These are phyloP conservation scores for Paramormyrops kingsleyae DNA, from an alignment of 2,113 vertebrate genomes.

Conservation along the genomic window DNA sequence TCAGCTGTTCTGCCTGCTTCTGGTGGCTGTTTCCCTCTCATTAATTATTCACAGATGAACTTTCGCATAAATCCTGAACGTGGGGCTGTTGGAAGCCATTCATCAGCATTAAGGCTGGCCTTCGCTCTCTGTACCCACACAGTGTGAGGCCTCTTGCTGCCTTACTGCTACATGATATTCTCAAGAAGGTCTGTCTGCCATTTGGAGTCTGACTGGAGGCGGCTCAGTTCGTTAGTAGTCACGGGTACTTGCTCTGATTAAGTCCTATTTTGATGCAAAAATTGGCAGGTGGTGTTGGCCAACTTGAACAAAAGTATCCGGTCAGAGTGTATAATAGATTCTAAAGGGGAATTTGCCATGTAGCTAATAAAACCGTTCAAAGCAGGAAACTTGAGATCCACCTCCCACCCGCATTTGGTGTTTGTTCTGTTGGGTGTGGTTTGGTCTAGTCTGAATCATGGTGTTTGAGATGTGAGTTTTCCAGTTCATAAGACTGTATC, in stretches of 20 bases:
- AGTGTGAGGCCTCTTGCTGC: not conserved
- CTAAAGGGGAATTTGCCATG: not conserved
- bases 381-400: not conserved
- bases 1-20: not conserved
- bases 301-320: not conserved
- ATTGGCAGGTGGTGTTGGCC: not conserved
- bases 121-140: not conserved
- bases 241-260: not conserved
- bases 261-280: not conserved
- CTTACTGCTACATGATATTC: not conserved
- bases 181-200: not conserved
- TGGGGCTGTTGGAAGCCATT: too few relatives aligned
- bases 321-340: not conserved
- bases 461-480: not conserved
- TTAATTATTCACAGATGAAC: constrained; percentile 7
- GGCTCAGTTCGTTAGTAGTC: not conserved
- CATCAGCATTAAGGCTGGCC: not conserved
- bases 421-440: not conserved
- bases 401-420: not conserved
- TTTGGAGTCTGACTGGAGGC: not conserved
- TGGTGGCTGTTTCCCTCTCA: not conserved
- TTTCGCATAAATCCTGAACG: constrained; percentile 5
- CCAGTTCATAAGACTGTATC: not conserved
- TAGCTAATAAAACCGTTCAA: not conserved
- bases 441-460: not conserved